Evolutionary conservation across 2,888 invertebrate species (phyloP), one percentile per base, ranked within the genome.

Genomic region (Latheticus oryzae): DNA sequence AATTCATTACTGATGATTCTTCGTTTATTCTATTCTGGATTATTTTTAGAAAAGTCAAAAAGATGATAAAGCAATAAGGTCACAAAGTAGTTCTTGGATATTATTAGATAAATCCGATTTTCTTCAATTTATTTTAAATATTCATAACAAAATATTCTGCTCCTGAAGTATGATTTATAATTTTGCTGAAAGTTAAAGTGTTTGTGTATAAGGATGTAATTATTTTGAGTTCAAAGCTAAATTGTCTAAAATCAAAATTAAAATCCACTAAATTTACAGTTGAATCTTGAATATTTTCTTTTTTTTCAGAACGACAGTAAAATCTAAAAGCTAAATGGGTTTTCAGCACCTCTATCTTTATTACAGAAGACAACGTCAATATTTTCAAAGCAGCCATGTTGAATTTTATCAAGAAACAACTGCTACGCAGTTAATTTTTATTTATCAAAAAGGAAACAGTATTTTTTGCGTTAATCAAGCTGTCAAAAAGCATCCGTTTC

Each of bases 1-100:
- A 47, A 50, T 50, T 38, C 37, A 37, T 50, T 50, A 37, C 37
- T 21, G 47, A 47, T 47, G 37, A 50, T 17, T 50, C 19, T 26
- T 50, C 9, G 37, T 50, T 17, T 30, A 32, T 45, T 19, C 11
- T 21, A 5, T 16, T 35, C 35, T 8, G 35, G 35, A 15, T 7
- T 16, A 35, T 35, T 15, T 35, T 16, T 35, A 35, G 8, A 13
- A 5, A 4, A 5, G 2, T n/a, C 2, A 16, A 35, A 5, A 7
- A 17, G n/a, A n/a, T n/a, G n/a, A n/a, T n/a, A n/a, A n/a, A n/a
- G n/a, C n/a, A n/a, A n/a, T n/a, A n/a, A n/a, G n/a, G n/a, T n/a
- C n/a, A n/a, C n/a, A n/a, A n/a, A n/a, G n/a, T n/a, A n/a, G n/a
- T n/a, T n/a, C n/a, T n/a, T n/a, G n/a, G n/a, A n/a, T n/a, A n/a